Evolutionary conservation across 2,797 vertebrate species (phyloP).

Genomic region (Sebastes baramenuke): DNA sequence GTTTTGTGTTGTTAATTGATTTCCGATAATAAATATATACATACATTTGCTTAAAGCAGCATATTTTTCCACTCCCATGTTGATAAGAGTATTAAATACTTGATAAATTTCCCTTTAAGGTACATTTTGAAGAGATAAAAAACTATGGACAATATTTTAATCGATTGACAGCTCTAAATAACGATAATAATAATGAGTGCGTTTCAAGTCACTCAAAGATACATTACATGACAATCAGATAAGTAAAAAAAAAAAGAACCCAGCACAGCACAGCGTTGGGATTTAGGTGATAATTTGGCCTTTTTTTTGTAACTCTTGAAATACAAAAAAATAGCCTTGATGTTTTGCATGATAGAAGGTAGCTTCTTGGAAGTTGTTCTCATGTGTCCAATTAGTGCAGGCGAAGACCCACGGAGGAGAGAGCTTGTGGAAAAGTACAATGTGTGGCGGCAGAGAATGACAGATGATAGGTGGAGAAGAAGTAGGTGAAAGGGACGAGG

Average conservation of each 20-base stretch:
- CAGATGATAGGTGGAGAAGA: slow-evolving; percentile 17
- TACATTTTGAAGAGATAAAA: too few relatives aligned
- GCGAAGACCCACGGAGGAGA: background rate
- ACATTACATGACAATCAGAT: too few relatives aligned
- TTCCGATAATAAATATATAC: too few relatives aligned
- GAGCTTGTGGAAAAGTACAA: background rate
- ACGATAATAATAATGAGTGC: too few relatives aligned
- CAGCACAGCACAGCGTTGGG: background rate
- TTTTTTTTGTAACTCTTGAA: background rate
- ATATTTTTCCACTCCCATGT: too few relatives aligned
- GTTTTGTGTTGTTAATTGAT: too few relatives aligned
- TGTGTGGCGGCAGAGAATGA: background rate
- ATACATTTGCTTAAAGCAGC: too few relatives aligned
- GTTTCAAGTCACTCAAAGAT: too few relatives aligned
- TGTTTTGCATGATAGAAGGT: background rate
- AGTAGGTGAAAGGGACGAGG: background rate
- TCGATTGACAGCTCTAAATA: too few relatives aligned
- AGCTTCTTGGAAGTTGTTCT: background rate
- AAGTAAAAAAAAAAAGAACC: background rate
- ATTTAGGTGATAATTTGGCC: background rate
- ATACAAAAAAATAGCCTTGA: background rate
- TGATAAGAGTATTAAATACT: too few relatives aligned
- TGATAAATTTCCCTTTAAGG: too few relatives aligned
- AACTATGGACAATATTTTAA: too few relatives aligned
- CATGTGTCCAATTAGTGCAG: slow-evolving; percentile 42